Percentiles rank a stretch among this genome's conserved stretches.
Evolutionary conservation across 2,113 vertebrate species (phyloP).

Genomic region (Misgurnus mizolepis): DNA sequence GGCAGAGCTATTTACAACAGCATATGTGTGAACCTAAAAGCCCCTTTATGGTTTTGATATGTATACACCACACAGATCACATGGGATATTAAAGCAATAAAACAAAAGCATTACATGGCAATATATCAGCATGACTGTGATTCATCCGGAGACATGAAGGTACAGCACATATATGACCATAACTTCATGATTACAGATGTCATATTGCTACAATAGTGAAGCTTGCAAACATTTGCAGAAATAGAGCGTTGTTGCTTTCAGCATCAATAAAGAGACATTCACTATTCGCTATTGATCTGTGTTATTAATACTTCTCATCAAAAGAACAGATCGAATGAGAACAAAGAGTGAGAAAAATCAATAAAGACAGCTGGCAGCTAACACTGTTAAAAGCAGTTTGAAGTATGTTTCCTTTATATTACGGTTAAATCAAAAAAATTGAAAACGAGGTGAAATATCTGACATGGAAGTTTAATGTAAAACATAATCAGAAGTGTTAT

Average conservation of each 20-base stretch:
- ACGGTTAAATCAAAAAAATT: conserved; percentile 10
- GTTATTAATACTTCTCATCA: conserved; percentile 12
- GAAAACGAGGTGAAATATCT: conserved; percentile 18
- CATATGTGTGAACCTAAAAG: not conserved
- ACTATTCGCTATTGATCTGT: conserved; percentile 11
- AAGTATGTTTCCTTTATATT: conserved; percentile 23
- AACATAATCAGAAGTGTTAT: conserved; percentile 21
- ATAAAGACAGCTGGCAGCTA: conserved; percentile 23
- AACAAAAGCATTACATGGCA: too few species aligned
- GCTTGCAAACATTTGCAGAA: conserved; percentile 5
- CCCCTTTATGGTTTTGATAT: not conserved
- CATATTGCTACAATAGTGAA: not conserved
- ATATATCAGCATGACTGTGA: too few species aligned
- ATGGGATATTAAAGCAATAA: not conserved
- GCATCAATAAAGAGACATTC: not conserved
- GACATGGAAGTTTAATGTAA: conserved; percentile 18
- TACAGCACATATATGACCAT: too few species aligned
- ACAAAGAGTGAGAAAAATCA: conserved; percentile 36
- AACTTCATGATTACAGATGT: too few species aligned
- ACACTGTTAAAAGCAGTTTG: not conserved
- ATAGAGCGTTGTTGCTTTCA: not conserved
- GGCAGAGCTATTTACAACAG: not conserved
- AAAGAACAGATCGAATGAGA: conserved; percentile 9
- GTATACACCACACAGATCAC: not conserved
- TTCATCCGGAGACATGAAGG: too few species aligned